A percentile compares a stretch with the other conserved stretches of the same genome.
phyloP scores from a whole-genome alignment of 2,888 invertebrate species.

The Drosophila acutilabella region DNA sequence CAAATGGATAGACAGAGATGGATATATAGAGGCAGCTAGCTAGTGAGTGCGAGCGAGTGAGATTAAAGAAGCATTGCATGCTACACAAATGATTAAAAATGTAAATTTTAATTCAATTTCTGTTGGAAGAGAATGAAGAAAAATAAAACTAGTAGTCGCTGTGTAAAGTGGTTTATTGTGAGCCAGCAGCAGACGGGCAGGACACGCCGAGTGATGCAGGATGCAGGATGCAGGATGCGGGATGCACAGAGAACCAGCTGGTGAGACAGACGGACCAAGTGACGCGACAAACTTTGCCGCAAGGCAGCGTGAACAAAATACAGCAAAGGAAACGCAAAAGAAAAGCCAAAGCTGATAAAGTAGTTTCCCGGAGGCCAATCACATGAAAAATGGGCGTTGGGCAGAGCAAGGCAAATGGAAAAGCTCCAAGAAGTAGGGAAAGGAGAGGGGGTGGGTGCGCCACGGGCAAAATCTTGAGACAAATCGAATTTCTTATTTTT shows the following conservation, averaged over 20 bases:
- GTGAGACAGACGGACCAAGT: constrained; percentile 34
- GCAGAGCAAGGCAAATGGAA: constrained; percentile 31
- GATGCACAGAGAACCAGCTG: constrained; percentile 11
- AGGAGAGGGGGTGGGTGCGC: not conserved
- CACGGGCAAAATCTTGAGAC: constrained; percentile 16
- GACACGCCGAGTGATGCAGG: constrained; percentile 33
- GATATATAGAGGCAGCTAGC: constrained; percentile 10
- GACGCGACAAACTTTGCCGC: constrained; percentile 79
- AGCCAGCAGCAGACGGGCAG: constrained; percentile 41
- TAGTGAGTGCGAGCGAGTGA: constrained; percentile 3
- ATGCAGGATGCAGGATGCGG: constrained; percentile 7
- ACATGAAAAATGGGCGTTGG: constrained; percentile 20
- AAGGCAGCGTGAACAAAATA: constrained; percentile 68
- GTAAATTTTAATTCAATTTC: constrained; percentile 83
- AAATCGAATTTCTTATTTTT: constrained; percentile 67
- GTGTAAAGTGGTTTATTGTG: constrained; percentile 77
- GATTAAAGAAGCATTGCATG: constrained; percentile 65
- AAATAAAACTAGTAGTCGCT: constrained; percentile 65
- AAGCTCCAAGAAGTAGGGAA: too few species aligned
- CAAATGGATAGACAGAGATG: not conserved
- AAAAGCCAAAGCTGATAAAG: constrained; percentile 67
- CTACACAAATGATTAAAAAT: constrained; percentile 78
- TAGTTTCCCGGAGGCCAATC: constrained; percentile 64
- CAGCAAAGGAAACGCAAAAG: constrained; percentile 43
- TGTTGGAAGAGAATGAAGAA: constrained; percentile 51